Base-by-base conservation (phyloP, 1,140 invertebrate species). In the Lepidostoma basale region DNA sequence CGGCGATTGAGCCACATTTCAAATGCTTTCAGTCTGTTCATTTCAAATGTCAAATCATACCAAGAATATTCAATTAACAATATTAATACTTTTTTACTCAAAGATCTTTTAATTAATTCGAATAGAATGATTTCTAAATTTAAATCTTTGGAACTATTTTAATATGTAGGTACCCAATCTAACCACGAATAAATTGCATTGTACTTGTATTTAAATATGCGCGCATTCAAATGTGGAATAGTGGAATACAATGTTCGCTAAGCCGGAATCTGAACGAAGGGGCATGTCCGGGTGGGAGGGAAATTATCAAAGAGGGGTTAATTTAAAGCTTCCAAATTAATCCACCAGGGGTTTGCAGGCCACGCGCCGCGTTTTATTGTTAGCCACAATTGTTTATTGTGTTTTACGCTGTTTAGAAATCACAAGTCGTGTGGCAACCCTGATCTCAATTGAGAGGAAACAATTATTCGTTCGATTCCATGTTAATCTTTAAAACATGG, bases 391-490 rank as follows among this genome's bases (percentile, higher is more conserved):
- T 39, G 54, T 58, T 33, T 45, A 45, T 45, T 45, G 42, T 45
- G n/a, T 58, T 58, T 20, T 39, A 20, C n/a, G 36, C 6, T 36
- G 14, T 39, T 58, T 58, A 3, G 20, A 58, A 39, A 20, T 33
- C 54, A 58, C 16, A 58, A 12, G 54, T 58, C 54, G 54, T 58
- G 54, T 58, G 54, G 54, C 54, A 40, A 58, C 28, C 54, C 54
- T 54, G 49, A n/a, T n/a, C n/a, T n/a, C n/a, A n/a, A n/a, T n/a
- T n/a, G n/a, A n/a, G n/a, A n/a, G n/a, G n/a, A n/a, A n/a, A n/a
- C n/a, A n/a, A n/a, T n/a, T n/a, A n/a, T n/a, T n/a, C n/a, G n/a
- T n/a, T n/a, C n/a, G n/a, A n/a, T n/a, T n/a, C n/a, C n/a, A n/a
- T n/a, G n/a, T n/a, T n/a, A n/a, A n/a, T n/a, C n/a, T n/a, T n/a